Base-by-base conservation (phyloP, 1,140 invertebrate species). In the Cotesia typhae region DNA sequence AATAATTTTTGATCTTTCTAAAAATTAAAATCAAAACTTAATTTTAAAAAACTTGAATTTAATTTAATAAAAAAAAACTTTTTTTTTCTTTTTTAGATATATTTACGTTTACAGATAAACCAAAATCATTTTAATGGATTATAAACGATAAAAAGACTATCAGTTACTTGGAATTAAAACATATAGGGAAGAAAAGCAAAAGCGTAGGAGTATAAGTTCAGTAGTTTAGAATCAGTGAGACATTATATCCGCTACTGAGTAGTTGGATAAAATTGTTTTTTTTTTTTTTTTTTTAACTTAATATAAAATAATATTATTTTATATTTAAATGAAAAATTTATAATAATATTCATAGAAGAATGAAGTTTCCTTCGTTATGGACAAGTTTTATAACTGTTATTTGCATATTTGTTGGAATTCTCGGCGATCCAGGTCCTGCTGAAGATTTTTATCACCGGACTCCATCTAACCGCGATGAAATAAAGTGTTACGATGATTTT, bases 401-500 rank as follows among this genome's bases (percentile, higher is more conserved):
- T 7, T 61, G 17, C 6, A 61, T 51, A 4, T 55, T 60, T 60
- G 41, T 37, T 60, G 64, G 41, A 69, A 77, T 78, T 63, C 65
- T 70, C 4, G 81, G 80, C 36, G 82, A 84, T 12, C 83, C 84
- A 36, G 83, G 84, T 71, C 81, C 84, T 0, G 74, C 78, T 1
- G 81, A 83, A 9, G 82, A 82, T 5, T 76, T 78, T n/a, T 79
- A 81, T 47, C 78, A 80, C n/a, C 74, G 63, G 6, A 78, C 79
- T 36, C 68, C 77, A 2, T 80, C 78, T 10, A 81, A 75, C 60
- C 75, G 79, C 9, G 83, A 83, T 4, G 84, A 86, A 67, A 81
- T 84, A 53, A 86, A 83, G 53, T 87, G 85, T 72, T 87, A 87
- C 63, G 84, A 87, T 67, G 80, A 80, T 7, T 76, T 36, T 3